These are phyloP conservation scores for Genyomyrus donnyi DNA, from an alignment of 2,113 vertebrate genomes.

Conservation along the genomic window DNA sequence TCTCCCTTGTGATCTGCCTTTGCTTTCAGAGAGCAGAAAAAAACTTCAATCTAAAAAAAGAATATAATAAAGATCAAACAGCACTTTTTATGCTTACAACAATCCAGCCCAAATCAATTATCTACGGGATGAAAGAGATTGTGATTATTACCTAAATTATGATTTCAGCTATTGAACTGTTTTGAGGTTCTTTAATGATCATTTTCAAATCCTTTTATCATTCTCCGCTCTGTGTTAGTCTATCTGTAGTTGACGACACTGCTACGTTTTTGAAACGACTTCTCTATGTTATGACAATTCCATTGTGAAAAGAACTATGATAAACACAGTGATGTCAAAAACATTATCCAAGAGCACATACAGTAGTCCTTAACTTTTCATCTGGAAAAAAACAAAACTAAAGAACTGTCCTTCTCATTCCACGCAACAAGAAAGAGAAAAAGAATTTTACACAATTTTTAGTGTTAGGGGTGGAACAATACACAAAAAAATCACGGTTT, in stretches of 20 bases:
- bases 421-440: not conserved
- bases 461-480: not conserved
- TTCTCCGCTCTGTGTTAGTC: not conserved
- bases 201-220: constrained; percentile 9
- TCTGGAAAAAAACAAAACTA: not conserved
- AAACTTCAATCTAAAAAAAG: not conserved
- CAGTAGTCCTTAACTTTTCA: not conserved
- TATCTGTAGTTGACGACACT: not conserved
- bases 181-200: not conserved
- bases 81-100: not conserved
- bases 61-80: not conserved
- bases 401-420: not conserved
- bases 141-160: constrained; percentile 2
- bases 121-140: not conserved
- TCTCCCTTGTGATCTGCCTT: not conserved
- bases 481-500: not conserved
- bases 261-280: not conserved
- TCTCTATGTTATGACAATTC: not conserved
- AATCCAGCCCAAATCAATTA: not conserved
- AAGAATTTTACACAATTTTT: not conserved
- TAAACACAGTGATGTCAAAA: not conserved
- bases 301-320: not conserved
- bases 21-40: not conserved
- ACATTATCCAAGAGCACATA: not conserved
- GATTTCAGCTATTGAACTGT: not conserved